Percentiles rank a stretch among this genome's conserved stretches.
These are phyloP conservation scores for Rallus limicola DNA, from an alignment of 2,113 vertebrate species.

Conservation along the genomic window DNA sequence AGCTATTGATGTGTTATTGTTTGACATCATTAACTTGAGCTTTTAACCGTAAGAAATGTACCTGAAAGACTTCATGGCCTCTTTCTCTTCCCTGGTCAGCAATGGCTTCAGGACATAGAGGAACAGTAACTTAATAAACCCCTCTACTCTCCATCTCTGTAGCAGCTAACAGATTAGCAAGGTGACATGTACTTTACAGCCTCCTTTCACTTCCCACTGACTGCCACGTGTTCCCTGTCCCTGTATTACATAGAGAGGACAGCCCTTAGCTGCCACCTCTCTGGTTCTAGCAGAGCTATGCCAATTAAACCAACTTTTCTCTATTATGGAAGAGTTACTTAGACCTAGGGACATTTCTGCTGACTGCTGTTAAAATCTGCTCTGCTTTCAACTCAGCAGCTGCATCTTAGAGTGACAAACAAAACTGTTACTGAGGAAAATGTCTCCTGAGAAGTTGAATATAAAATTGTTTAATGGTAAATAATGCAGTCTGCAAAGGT, in stretches of 20 bases:
- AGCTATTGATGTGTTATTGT: background rate
- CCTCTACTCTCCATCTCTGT: background rate
- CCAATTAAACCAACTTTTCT: slow-evolving; percentile 30
- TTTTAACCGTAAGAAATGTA: background rate
- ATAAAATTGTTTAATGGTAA: background rate
- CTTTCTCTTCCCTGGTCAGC: background rate
- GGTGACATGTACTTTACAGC: background rate
- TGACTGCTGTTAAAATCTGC: slow-evolving; percentile 35
- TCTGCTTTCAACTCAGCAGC: background rate
- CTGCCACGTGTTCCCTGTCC: background rate
- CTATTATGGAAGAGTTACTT: background rate
- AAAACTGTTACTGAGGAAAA: background rate
- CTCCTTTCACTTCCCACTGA: background rate
- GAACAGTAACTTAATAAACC: background rate
- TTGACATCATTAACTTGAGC: background rate
- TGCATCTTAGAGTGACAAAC: background rate
- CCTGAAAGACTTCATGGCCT: background rate
- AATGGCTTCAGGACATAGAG: background rate
- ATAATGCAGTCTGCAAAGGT: background rate
- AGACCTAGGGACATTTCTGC: background rate
- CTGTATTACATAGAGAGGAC: background rate
- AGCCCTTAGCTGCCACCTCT: slow-evolving; percentile 36
- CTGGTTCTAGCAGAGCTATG: background rate
- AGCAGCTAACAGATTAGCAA: background rate
- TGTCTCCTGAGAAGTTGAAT: background rate